Conservation (phyloP, 2,113 vertebrate genomes). For the Poecile atricapillus region DNA sequence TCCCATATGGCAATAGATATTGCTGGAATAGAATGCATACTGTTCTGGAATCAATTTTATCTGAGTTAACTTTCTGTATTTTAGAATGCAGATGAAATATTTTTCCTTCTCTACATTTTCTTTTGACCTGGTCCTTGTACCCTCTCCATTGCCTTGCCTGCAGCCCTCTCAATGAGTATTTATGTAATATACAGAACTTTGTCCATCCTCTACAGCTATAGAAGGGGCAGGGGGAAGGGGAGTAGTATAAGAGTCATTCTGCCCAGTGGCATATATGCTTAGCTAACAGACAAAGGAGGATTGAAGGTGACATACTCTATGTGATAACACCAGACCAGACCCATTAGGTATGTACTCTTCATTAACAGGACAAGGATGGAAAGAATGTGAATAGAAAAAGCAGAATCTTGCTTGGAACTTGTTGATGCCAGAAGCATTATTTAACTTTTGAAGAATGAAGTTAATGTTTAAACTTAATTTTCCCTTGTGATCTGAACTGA, state of each 20-base stretch:
- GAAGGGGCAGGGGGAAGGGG: neutral
- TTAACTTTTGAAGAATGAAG: neutral
- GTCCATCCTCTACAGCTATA: neutral
- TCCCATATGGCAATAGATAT: slow-evolving; percentile 39
- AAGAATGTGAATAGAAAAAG: neutral
- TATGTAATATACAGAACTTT: neutral
- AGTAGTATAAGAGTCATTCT: neutral
- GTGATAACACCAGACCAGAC: neutral
- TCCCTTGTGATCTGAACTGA: neutral
- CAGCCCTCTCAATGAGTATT: neutral
- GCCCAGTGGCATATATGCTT: neutral
- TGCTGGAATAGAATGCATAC: slow-evolving; percentile 1
- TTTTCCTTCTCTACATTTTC: neutral
- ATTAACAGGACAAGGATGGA: neutral
- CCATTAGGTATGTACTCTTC: neutral
- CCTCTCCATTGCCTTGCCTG: neutral
- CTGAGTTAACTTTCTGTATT: neutral
- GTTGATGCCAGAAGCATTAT: neutral
- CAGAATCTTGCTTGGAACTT: neutral
- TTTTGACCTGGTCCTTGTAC: neutral
- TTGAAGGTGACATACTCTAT: neutral
- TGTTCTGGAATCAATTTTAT: slow-evolving; percentile 47
- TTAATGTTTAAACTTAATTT: neutral
- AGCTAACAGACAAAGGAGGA: neutral
- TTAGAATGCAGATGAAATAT: slow-evolving; percentile 14